A percentile compares a stretch with the other conserved stretches of the same genome.
Evolutionary conservation across 2,797 vertebrate species (phyloP).

Genomic region (Syngnathus acus): DNA sequence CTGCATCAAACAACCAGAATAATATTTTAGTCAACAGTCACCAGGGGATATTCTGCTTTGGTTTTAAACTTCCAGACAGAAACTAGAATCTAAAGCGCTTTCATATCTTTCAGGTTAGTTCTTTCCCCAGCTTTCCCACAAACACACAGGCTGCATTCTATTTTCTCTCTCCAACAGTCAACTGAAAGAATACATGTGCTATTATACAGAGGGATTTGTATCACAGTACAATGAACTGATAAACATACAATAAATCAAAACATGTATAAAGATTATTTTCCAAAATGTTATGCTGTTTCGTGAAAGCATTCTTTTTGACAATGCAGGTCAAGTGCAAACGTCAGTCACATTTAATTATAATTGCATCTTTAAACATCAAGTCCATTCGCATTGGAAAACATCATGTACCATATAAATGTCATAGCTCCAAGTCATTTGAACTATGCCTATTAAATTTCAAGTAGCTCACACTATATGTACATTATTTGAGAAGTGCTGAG

Average conservation of each 20-base stretch:
- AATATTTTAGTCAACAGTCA: constrained; percentile 52
- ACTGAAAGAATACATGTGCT: constrained; percentile 5
- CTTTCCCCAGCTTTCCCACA: not conserved
- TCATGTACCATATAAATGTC: not conserved
- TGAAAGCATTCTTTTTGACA: constrained; percentile 11
- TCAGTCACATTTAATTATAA: not conserved
- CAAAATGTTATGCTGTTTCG: constrained; percentile 11
- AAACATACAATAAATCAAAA: constrained; percentile 13
- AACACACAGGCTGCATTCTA: not conserved
- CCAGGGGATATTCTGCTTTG: constrained; percentile 39
- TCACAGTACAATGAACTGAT: constrained; percentile 21
- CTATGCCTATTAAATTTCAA: not conserved
- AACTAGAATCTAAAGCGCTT: constrained; percentile 13
- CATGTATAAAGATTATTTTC: constrained; percentile 14
- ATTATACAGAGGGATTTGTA: not conserved
- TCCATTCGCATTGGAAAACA: not conserved
- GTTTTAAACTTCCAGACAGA: constrained; percentile 24
- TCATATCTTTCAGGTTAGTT: not conserved
- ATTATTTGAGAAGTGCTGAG: not conserved
- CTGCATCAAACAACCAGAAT: constrained; percentile 45
- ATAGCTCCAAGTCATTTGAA: not conserved
- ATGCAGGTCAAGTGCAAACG: not conserved
- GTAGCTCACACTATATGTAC: not conserved
- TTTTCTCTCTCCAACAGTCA: not conserved
- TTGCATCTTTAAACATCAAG: not conserved